These are phyloP conservation scores for Clangula hyemalis DNA, from an alignment of 2,797 vertebrate species.

Conservation along the genomic window DNA sequence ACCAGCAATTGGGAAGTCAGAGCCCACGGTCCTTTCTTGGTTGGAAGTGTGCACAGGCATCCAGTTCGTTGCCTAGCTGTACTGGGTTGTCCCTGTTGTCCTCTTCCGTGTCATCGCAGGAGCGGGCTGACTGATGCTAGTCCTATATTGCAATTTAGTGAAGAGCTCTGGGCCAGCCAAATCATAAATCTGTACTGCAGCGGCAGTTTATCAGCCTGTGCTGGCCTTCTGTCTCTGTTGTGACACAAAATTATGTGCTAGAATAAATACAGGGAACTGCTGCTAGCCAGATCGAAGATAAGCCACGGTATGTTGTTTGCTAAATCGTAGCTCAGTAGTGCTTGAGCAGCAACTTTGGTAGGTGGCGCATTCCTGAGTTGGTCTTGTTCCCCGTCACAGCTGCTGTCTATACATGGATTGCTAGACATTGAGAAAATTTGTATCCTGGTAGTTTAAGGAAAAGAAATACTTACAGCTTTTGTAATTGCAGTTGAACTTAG, in stretches of 20 bases:
- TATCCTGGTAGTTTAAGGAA: background rate
- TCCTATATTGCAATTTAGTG: background rate
- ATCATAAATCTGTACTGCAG: background rate
- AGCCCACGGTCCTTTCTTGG: background rate
- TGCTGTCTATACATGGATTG: background rate
- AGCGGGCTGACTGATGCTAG: background rate
- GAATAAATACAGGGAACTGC: background rate
- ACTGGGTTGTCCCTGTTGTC: background rate
- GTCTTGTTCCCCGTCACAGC: background rate
- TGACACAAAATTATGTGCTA: background rate
- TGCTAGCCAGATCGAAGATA: background rate
- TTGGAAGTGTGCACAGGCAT: no score
- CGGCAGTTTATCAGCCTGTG: background rate
- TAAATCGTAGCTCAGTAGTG: background rate
- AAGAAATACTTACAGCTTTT: background rate
- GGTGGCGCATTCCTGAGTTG: background rate
- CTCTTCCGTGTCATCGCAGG: background rate
- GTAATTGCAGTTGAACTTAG: background rate
- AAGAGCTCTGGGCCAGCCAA: background rate
- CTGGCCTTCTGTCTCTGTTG: background rate
- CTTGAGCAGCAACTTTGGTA: background rate
- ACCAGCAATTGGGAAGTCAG: background rate
- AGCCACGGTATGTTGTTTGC: rapidly evolving
- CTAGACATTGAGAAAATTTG: background rate
- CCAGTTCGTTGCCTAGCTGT: background rate